Base-by-base conservation (phyloP, 2,797 vertebrate genomes). In the Pogonophryne albipinna region DNA sequence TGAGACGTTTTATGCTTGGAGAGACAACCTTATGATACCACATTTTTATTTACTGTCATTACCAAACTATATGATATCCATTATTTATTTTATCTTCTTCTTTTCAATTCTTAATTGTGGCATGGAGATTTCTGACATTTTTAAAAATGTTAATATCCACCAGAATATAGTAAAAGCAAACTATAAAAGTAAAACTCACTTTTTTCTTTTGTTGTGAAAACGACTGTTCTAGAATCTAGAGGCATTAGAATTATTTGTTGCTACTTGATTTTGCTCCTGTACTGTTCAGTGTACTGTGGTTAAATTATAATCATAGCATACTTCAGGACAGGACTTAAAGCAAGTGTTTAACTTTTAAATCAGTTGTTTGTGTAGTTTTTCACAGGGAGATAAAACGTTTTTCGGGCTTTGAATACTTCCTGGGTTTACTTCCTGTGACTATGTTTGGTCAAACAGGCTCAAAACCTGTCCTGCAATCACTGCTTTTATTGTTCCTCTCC, bases 401-500 rank as follows among this genome's bases (percentile, higher is more conserved):
- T 53, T 64, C 9, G 51, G 41, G 12, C 12, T 16, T 17, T 4
- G 17, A 8, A 15, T 12, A 12, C 10, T 56, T 78, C 79, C 55
- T 55, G 59, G n/a, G 19, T 66, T 50, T 46, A 59, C 41, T 68
- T 71, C 69, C 64, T 66, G 62, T 31, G 10, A 27, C 2, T 12
- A 3, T n/a, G 20, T 71, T 66, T 83, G 55, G 58, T 76, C 69
- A 62, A 59, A 67, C 49, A 45, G 59, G 13, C 46, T 77, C 15
- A 52, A 65, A 71, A 83, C 74, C 58, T 73, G 65, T 76, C 74
- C 59, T 71, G 63, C 46, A 76, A 42, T 83, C 49, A 55, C 50
- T 41, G 38, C 62, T 79, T 87, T 85, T 84, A 81, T 72, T 66
- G 73, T 60, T 46, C 59, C 55, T 65, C 64, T 61, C 45, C 27